Evolutionary conservation across 2,888 invertebrate genomes (phyloP).

Genomic region (Athetis lepigone): DNA sequence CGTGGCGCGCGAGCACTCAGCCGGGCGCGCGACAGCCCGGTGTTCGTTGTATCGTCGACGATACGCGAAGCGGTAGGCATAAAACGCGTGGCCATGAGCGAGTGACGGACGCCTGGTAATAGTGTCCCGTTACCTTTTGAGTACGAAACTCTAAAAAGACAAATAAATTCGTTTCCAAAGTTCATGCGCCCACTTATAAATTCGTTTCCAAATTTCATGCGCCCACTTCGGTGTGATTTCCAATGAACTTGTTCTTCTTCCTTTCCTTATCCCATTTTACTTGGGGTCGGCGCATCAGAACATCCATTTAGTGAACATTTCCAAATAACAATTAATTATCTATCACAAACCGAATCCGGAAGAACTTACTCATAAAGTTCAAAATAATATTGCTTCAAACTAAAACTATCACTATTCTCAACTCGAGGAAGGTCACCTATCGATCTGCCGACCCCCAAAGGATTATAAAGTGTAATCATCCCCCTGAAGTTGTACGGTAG

Average conservation of each 20-base stretch:
- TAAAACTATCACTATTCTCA: constrained; percentile 39
- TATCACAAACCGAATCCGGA: neutral
- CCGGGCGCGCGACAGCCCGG: too few species aligned
- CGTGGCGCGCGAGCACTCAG: too few species aligned
- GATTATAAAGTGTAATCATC: constrained; percentile 61
- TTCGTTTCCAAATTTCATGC: neutral
- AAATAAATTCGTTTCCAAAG: constrained; percentile 4
- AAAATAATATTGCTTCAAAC: constrained; percentile 39
- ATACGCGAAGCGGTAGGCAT: too few species aligned
- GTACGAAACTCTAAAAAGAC: constrained; percentile 10
- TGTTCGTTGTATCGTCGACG: too few species aligned
- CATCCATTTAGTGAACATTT: neutral
- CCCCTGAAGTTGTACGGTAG: constrained; percentile 52
- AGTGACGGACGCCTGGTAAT: too few species aligned
- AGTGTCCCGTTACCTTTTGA: too few species aligned
- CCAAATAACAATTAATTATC: constrained; percentile 10
- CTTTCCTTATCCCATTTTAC: too few species aligned
- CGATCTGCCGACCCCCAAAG: constrained; percentile 54
- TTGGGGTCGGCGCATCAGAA: too few species aligned
- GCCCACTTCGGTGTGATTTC: constrained; percentile 1
- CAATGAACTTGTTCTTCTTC: too few species aligned
- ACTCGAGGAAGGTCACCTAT: constrained; percentile 52
- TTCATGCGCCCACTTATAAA: constrained; percentile 6
- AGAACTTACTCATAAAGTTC: constrained; percentile 28
- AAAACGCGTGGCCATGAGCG: too few species aligned